Conservation (phyloP, 2,888 invertebrate species). For the Megaustenia siamemsis region DNA sequence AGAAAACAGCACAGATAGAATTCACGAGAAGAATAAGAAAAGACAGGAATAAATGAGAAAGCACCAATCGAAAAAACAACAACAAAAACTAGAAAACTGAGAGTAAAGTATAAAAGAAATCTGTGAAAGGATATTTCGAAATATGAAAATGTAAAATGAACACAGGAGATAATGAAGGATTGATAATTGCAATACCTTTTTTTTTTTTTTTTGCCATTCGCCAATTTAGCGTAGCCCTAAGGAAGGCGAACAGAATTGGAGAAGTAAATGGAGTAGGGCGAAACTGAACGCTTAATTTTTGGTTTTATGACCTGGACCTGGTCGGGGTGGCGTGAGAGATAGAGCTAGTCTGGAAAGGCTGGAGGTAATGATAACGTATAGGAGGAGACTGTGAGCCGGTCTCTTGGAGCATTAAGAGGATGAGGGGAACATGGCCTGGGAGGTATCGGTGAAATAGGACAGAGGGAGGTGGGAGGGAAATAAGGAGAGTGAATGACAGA, state of each 20-base stretch:
- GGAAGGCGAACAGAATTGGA: not conserved
- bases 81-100: no score
- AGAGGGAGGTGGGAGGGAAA: constrained; percentile 7
- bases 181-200: no score
- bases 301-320: constrained; percentile 26
- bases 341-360: not conserved
- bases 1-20: no score
- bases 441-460: not conserved
- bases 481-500: not conserved
- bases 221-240: not conserved
- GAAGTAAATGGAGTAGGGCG: constrained; percentile 9
- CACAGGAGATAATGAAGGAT: no score
- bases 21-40: no score
- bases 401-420: not conserved
- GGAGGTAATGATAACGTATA: constrained; percentile 23
- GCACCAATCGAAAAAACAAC: no score
- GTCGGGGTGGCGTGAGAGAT: constrained; percentile 29
- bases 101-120: no score
- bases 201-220: not conserved
- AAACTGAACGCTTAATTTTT: constrained; percentile 29
- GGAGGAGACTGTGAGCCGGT: not conserved
- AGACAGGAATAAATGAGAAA: no score
- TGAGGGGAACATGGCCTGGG: not conserved
- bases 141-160: no score
- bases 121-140: no score